Conservation (phyloP, 2,797 vertebrate genomes). For the Eulemur coronatus region DNA sequence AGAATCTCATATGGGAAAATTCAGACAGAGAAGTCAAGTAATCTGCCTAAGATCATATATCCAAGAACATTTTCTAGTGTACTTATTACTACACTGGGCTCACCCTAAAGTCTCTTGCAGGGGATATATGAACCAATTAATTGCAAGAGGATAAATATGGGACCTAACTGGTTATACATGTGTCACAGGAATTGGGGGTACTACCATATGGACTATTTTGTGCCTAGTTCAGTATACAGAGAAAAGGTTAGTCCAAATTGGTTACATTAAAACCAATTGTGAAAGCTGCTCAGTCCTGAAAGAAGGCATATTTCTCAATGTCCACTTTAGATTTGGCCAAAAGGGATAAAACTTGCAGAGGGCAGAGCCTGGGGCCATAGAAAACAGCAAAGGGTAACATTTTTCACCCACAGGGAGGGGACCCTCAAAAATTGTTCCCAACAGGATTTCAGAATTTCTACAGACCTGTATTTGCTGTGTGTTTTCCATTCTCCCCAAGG, state of each 20-base stretch:
- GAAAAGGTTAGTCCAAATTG: background rate
- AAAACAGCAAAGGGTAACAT: background rate
- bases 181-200: background rate
- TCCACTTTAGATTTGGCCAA: background rate
- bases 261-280: background rate
- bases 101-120: background rate
- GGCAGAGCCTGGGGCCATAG: background rate
- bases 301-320: background rate
- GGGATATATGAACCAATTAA: background rate
- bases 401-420: background rate
- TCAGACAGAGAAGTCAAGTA: background rate
- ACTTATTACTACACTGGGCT: background rate
- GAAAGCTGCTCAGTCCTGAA: background rate
- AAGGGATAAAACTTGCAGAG: background rate
- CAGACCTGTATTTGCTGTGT: background rate
- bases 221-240: background rate
- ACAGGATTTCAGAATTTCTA: background rate
- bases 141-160: background rate
- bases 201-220: background rate
- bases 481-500: background rate
- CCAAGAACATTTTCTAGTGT: background rate
- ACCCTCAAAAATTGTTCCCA: background rate
- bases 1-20: constrained; percentile 44
- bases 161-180: background rate
- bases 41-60: background rate